phyloP scores from a whole-genome alignment of 2,888 invertebrate genomes.

The Willowsia nigromaculata region DNA sequence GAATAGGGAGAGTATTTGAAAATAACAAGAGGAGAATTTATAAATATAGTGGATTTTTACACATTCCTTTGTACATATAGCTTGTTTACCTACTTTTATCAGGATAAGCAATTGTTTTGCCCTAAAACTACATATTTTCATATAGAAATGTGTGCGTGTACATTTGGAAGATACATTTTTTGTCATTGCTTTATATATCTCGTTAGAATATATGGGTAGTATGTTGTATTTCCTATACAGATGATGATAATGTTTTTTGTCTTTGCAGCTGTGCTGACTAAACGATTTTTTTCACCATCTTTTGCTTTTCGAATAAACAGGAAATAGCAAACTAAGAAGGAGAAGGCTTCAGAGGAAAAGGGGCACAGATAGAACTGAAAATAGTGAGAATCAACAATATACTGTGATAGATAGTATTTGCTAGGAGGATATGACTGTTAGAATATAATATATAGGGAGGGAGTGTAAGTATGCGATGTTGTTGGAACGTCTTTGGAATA shows the following conservation, averaged over 20 bases:
- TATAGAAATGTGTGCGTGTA: not conserved
- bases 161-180: no score
- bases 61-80: conserved; percentile 7
- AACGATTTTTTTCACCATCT: conserved; percentile 20
- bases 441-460: no score
- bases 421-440: no score
- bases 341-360: not conserved
- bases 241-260: conserved; percentile 14
- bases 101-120: no score
- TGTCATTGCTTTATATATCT: no score
- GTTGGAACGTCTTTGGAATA: conserved; percentile 39
- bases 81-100: no score
- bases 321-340: not conserved
- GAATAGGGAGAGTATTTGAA: not conserved
- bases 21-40: not conserved
- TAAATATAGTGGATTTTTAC: not conserved
- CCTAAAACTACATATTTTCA: not conserved
- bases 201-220: not conserved
- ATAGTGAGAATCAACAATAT: conserved; percentile 22
- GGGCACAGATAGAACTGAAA: not conserved
- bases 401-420: not conserved
- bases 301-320: not conserved
- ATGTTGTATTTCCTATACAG: not conserved
- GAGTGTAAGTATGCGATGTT: not conserved
- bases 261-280: conserved; percentile 35